phyloP scores from a whole-genome alignment of 2,888 invertebrate genomes.

The Ditula angustiorana region DNA sequence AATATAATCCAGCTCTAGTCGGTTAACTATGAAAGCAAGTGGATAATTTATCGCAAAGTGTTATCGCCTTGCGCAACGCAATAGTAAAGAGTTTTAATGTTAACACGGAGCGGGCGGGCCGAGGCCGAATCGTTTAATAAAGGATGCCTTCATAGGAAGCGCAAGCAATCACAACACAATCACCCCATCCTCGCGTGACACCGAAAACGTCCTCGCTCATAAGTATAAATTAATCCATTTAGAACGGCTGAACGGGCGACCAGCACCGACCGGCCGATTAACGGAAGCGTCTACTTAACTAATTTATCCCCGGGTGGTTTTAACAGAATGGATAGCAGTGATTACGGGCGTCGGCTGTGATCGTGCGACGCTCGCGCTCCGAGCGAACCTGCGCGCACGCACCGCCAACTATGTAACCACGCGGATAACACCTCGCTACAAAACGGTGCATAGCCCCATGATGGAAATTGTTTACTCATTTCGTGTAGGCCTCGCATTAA shows the following conservation, averaged over 20 bases:
- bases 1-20: slow-evolving; percentile 34
- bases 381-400: slow-evolving; percentile 54
- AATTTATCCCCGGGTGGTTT: slow-evolving; percentile 86
- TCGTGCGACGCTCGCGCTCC: slow-evolving; percentile 67
- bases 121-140: slow-evolving; percentile 66
- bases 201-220: slow-evolving; percentile 85
- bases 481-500: background rate
- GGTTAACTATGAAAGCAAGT: slow-evolving; percentile 38
- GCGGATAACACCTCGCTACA: background rate
- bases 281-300: slow-evolving; percentile 86
- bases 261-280: slow-evolving; percentile 83
- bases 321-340: slow-evolving; percentile 86
- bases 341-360: slow-evolving; percentile 75
- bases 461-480: background rate
- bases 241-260: slow-evolving; percentile 66
- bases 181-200: slow-evolving; percentile 85
- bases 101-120: slow-evolving; percentile 42
- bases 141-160: slow-evolving; percentile 82
- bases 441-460: no score
- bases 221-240: slow-evolving; percentile 87
- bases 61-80: slow-evolving; percentile 41
- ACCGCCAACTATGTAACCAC: slow-evolving; percentile 43
- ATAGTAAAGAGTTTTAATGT: slow-evolving; percentile 42
- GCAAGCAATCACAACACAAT: slow-evolving; percentile 83
- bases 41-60: slow-evolving; percentile 40